Conservation (phyloP, 1,140 invertebrate species). For the Drosophila leontia region DNA sequence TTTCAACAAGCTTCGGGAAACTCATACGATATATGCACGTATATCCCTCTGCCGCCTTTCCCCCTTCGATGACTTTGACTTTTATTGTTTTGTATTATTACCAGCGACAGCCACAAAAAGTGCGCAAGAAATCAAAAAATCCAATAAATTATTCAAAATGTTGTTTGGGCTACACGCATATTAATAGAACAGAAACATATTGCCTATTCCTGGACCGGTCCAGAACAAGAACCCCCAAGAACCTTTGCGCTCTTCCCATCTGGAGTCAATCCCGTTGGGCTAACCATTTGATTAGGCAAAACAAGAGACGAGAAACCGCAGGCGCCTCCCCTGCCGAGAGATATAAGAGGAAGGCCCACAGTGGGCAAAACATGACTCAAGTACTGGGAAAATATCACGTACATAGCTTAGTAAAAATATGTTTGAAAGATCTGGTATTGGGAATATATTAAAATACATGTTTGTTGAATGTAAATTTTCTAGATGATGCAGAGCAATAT, state of each 20-base stretch:
- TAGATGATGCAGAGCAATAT: too few species aligned
- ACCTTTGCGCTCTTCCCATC: constrained; percentile 22
- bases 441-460: neutral
- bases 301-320: constrained; percentile 57
- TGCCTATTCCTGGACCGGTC: constrained; percentile 31
- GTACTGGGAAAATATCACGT: neutral
- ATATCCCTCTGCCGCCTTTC: neutral
- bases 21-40: constrained; percentile 36
- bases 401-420: neutral
- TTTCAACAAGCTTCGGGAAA: constrained; percentile 49
- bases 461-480: too few species aligned
- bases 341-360: constrained; percentile 1
- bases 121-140: constrained; percentile 78
- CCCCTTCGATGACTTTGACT: constrained; percentile 36
- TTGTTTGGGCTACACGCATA: constrained; percentile 43
- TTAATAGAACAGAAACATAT: constrained; percentile 67
- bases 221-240: constrained; percentile 34
- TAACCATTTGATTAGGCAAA: constrained; percentile 71
- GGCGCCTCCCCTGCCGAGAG: constrained; percentile 40
- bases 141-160: constrained; percentile 82
- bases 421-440: too few species aligned
- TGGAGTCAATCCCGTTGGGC: constrained; percentile 40
- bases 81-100: constrained; percentile 78
- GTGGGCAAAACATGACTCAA: constrained; percentile 1
- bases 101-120: constrained; percentile 47